phyloP scores from a whole-genome alignment of 1,140 invertebrate genomes.

The Drosophila busckii region DNA sequence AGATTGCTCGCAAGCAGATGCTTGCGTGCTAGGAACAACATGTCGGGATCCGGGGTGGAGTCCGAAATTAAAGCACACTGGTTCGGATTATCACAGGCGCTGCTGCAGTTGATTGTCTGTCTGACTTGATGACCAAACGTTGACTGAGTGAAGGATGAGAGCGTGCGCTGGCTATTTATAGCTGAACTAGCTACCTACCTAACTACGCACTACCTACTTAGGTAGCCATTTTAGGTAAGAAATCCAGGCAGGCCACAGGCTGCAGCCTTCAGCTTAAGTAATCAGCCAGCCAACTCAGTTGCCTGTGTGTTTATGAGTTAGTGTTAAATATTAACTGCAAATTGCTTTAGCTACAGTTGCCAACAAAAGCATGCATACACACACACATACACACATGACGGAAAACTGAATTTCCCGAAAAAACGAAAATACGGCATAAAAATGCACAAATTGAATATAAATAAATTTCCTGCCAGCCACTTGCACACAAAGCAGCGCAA shows the following conservation, averaged over 20 bases:
- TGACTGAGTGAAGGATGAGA: slow-evolving; percentile 50
- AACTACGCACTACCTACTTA: slow-evolving; percentile 16
- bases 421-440: slow-evolving; percentile 53
- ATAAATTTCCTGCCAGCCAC: slow-evolving; percentile 68
- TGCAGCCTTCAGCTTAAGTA: slow-evolving; percentile 58
- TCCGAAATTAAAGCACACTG: slow-evolving; percentile 22
- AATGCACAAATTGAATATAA: slow-evolving; percentile 73
- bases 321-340: slow-evolving; percentile 50
- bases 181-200: background rate
- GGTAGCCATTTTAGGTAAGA: slow-evolving; percentile 24
- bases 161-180: slow-evolving; percentile 26
- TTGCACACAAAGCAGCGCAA: slow-evolving; percentile 28
- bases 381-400: slow-evolving; percentile 13
- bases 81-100: slow-evolving; percentile 48
- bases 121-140: slow-evolving; percentile 33
- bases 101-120: background rate
- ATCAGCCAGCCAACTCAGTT: slow-evolving; percentile 21
- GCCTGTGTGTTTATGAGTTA: slow-evolving; percentile 62
- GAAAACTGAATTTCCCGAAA: slow-evolving; percentile 56
- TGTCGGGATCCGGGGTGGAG: no score
- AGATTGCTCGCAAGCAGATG: slow-evolving; percentile 68
- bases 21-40: slow-evolving; percentile 67
- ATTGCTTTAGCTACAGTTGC: slow-evolving; percentile 28
- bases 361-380: background rate
- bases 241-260: background rate